phyloP scores from a whole-genome alignment of 2,797 vertebrate genomes.

The Alfaro cultratus region DNA sequence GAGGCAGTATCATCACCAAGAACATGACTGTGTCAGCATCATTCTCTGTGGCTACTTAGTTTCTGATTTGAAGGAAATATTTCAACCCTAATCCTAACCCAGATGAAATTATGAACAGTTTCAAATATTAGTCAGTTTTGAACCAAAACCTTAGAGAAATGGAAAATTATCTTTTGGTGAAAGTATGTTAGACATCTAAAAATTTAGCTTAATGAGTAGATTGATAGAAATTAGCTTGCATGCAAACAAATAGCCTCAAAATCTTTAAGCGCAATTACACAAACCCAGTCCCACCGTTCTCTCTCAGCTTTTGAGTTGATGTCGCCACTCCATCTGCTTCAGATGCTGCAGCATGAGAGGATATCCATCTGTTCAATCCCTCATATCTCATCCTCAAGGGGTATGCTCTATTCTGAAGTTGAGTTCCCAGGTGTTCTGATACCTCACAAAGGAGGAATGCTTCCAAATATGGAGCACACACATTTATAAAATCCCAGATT shows the following conservation, averaged over 20 bases:
- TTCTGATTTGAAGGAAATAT: neutral
- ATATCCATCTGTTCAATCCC: slow-evolving; percentile 61
- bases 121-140: neutral
- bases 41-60: neutral
- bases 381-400: slow-evolving; percentile 44
- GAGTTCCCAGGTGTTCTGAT: slow-evolving; percentile 51
- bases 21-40: neutral
- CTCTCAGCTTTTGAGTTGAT: slow-evolving; percentile 45
- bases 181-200: neutral
- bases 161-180: neutral
- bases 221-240: neutral
- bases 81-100: neutral
- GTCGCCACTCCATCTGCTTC: slow-evolving; percentile 58
- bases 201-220: slow-evolving; percentile 15
- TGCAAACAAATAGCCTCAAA: neutral
- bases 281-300: slow-evolving; percentile 30
- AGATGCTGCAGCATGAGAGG: slow-evolving; percentile 40
- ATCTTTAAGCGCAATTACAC: neutral
- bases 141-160: neutral
- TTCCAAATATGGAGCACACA: slow-evolving; percentile 26
- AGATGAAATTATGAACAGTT: neutral
- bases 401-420: slow-evolving; percentile 31
- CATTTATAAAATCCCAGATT: slow-evolving; percentile 19
- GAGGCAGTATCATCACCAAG: neutral
- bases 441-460: slow-evolving; percentile 39